Conservation (phyloP, 2,888 invertebrate species). For the Yponomeuta plumbellus region DNA sequence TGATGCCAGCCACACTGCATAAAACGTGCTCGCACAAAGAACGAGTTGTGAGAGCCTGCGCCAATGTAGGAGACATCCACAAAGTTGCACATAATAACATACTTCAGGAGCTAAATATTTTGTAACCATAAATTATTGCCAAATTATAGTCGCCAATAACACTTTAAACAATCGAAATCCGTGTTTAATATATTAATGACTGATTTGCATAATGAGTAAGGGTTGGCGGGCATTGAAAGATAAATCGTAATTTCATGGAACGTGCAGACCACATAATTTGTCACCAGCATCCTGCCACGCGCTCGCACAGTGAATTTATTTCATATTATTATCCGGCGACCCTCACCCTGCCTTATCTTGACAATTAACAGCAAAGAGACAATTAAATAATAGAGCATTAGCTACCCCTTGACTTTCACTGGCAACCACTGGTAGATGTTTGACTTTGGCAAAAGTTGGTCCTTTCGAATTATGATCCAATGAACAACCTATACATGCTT, state of each 20-base stretch:
- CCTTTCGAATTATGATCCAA: too few relatives aligned
- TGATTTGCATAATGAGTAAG: constrained; percentile 63
- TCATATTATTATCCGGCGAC: constrained; percentile 61
- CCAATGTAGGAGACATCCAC: not conserved
- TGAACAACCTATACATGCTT: too few relatives aligned
- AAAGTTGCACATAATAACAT: not conserved
- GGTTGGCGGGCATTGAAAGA: constrained; percentile 45
- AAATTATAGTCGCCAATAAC: not conserved
- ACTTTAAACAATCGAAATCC: constrained; percentile 16
- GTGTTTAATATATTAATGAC: constrained; percentile 11
- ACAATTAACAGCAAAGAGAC: constrained; percentile 47
- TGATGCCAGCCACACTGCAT: constrained; percentile 28
- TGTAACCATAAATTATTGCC: not conserved
- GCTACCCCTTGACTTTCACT: constrained; percentile 20
- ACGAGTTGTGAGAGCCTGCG: constrained; percentile 5
- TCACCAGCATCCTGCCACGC: constrained; percentile 75
- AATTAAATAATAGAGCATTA: constrained; percentile 47
- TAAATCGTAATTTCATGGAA: constrained; percentile 72
- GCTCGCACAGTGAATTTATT: constrained; percentile 57
- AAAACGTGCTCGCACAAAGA: constrained; percentile 15
- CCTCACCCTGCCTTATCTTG: constrained; percentile 53
- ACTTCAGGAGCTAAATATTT: not conserved
- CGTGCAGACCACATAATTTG: constrained; percentile 58
- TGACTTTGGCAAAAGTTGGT: not conserved
- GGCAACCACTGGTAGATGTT: constrained; percentile 6